These are phyloP conservation scores for Zaprionus inermis DNA, from an alignment of 1,140 invertebrate genomes.

Conservation along the genomic window DNA sequence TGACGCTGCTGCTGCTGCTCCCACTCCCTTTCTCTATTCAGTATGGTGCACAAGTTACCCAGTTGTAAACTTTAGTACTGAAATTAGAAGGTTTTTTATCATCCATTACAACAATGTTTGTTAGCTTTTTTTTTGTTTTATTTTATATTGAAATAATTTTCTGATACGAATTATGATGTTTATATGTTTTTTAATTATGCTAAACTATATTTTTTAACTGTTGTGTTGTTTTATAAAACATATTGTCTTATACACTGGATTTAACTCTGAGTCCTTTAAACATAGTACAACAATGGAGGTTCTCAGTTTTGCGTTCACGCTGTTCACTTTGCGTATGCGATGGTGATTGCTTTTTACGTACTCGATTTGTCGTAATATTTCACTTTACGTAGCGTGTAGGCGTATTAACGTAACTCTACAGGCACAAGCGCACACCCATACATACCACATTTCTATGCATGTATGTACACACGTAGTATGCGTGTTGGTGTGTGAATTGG, in stretches of 20 bases:
- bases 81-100: slow-evolving; percentile 9
- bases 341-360: slow-evolving; percentile 21
- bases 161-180: neutral
- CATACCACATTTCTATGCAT: slow-evolving; percentile 26
- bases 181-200: neutral
- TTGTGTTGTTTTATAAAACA: neutral
- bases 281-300: neutral
- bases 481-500: slow-evolving; percentile 36
- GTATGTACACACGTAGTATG: slow-evolving; percentile 25
- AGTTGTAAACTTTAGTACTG: slow-evolving; percentile 48
- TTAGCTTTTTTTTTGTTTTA: no score
- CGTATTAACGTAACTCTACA: slow-evolving; percentile 45
- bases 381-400: slow-evolving; percentile 41
- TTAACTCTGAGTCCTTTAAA: slow-evolving; percentile 1
- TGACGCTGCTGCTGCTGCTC: slow-evolving; percentile 41
- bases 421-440: slow-evolving; percentile 23
- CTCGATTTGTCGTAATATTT: slow-evolving; percentile 35
- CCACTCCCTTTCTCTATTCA: slow-evolving; percentile 41
- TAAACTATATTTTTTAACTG: neutral
- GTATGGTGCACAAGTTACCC: slow-evolving; percentile 70
- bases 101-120: neutral
- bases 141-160: neutral
- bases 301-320: slow-evolving; percentile 32
- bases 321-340: slow-evolving; percentile 35
- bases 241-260: neutral